Conservation (phyloP, 2,888 invertebrate genomes). For the Netelia virgata region DNA sequence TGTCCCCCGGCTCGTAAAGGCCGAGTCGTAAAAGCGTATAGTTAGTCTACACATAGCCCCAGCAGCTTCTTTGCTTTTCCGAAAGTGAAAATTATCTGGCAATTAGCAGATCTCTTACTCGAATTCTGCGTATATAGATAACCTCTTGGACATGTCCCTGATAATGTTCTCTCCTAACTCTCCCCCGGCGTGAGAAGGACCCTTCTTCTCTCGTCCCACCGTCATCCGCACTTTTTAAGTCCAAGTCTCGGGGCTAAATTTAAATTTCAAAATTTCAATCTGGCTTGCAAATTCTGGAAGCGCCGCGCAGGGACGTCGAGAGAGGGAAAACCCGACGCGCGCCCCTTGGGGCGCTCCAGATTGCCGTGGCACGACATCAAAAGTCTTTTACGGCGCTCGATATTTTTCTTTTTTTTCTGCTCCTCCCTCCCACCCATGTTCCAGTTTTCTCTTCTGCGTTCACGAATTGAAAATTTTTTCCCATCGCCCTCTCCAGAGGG, state of each 20-base stretch:
- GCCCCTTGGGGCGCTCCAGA: slow-evolving; percentile 76
- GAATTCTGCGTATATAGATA: slow-evolving; percentile 37
- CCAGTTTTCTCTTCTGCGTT: slow-evolving; percentile 52
- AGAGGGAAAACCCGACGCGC: slow-evolving; percentile 68
- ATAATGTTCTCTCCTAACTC: slow-evolving; percentile 29
- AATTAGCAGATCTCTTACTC: slow-evolving; percentile 77
- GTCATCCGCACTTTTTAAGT: slow-evolving; percentile 81
- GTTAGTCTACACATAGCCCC: neutral
- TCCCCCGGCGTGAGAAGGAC: slow-evolving; percentile 34
- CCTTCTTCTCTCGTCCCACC: slow-evolving; percentile 74
- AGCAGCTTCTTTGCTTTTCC: slow-evolving; percentile 38
- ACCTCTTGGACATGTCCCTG: slow-evolving; percentile 47
- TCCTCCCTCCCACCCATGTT: slow-evolving; percentile 44
- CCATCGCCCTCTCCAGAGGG: slow-evolving; percentile 26
- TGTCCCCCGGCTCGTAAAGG: neutral
- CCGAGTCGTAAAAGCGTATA: neutral
- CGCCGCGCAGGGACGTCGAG: slow-evolving; percentile 65
- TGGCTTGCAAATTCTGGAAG: slow-evolving; percentile 86
- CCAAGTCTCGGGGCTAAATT: slow-evolving; percentile 84
- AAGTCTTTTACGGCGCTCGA: slow-evolving; percentile 82
- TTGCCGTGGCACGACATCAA: slow-evolving; percentile 82
- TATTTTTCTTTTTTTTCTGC: slow-evolving; percentile 71
- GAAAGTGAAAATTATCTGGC: slow-evolving; percentile 79
- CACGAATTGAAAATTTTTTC: slow-evolving; percentile 76
- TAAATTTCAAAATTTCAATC: slow-evolving; percentile 87